Evolutionary conservation across 2,888 invertebrate species (phyloP), one percentile per base, ranked within the genome.

Genomic region (Zele albiditarsus): DNA sequence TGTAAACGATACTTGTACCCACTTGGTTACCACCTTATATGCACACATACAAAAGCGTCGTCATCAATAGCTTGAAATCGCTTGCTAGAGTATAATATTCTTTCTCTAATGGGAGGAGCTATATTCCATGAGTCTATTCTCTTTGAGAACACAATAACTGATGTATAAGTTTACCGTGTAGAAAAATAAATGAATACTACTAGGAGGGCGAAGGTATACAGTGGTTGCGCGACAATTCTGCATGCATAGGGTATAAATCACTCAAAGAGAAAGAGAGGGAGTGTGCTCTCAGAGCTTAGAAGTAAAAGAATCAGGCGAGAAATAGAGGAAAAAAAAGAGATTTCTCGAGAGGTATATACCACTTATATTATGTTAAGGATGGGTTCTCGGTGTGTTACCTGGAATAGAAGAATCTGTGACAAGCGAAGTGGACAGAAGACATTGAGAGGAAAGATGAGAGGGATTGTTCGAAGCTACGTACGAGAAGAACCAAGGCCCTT

Each of bases 1-100:
- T 85, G 85, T 86, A 86, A 86, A 83, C 83, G 85, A 86, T 85
- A 85, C 84, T 85, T 85, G 84, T 74, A 79, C 80, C 79, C 70
- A 60, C 16, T 60, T 38, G 38, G 38, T 38, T 12, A 38, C 38
- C n/a, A n/a, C 46, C 16, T 46, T 46, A 46, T 46, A 46, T 46
- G n/a, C 38, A 8, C 8, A 38, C n/a, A 46, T 46, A 46, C n/a
- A n/a, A 46, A 46, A 16, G 16, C 46, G n/a, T 46, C 46, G n/a
- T 62, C 60, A 16, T 60, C 62, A 62, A 62, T 62, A 31, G 31
- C 31, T 31, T 31, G n/a, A 46, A 46, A 46, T 58, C 23, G 12
- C 14, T 27, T 31, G 27, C 28, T 2, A 23, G 12, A 23, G 14
- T 28, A 62, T 31, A 62, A 62, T 62, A 62, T 31, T 28, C 16